A percentile compares a stretch with the other conserved stretches of the same genome.
These are phyloP conservation scores for Atopsyche davidsoni DNA, from an alignment of 1,140 invertebrate species.

Conservation along the genomic window DNA sequence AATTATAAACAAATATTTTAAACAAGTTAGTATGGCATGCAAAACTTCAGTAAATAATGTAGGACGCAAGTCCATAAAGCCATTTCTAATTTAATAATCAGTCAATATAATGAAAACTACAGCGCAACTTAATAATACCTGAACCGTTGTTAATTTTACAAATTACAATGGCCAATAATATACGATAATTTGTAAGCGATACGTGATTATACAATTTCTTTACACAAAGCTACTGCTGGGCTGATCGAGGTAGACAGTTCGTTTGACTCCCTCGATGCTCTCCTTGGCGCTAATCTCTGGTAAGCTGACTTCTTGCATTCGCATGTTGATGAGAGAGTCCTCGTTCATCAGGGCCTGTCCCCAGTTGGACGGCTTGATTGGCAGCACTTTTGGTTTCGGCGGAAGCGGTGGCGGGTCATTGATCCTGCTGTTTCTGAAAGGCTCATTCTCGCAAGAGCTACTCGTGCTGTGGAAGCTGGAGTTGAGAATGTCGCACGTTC, in stretches of 20 bases:
- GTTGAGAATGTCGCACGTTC: slow-evolving; percentile 27
- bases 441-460: slow-evolving; percentile 27
- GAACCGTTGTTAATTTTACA: no score
- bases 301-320: slow-evolving; percentile 31
- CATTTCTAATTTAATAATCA: no score
- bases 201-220: slow-evolving; percentile 13
- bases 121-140: no score
- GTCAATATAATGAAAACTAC: no score
- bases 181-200: slow-evolving; percentile 4
- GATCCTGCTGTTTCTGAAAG: slow-evolving; percentile 9
- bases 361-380: slow-evolving; percentile 53
- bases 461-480: slow-evolving; percentile 29
- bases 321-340: slow-evolving; percentile 11
- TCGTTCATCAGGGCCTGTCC: slow-evolving; percentile 32
- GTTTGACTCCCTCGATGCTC: slow-evolving; percentile 30
- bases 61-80: no score
- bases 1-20: no score
- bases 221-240: slow-evolving; percentile 59
- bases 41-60: no score
- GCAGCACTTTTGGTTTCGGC: slow-evolving; percentile 53
- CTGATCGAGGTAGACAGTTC: slow-evolving; percentile 52
- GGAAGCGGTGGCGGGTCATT: slow-evolving; percentile 50
- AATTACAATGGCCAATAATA: no score
- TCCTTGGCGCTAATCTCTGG: slow-evolving; percentile 32
- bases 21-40: no score